These are phyloP conservation scores for Acromyrmex charruanus DNA, from an alignment of 1,140 invertebrate genomes.

Conservation along the genomic window DNA sequence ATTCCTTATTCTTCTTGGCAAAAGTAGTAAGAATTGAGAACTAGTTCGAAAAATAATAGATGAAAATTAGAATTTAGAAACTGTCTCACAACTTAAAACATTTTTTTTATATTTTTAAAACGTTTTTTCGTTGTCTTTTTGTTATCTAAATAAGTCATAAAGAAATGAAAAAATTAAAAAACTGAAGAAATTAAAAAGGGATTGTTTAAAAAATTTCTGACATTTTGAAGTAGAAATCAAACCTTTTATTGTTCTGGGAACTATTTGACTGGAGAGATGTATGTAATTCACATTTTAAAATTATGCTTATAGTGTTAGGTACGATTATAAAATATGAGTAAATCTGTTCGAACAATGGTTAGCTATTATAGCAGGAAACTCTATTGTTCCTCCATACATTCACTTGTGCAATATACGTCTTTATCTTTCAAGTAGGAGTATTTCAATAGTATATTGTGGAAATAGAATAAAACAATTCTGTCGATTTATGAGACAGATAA, in stretches of 20 bases:
- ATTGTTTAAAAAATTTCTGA: not conserved
- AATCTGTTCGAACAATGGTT: constrained; percentile 6
- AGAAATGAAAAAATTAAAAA: not conserved
- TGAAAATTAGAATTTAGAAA: not conserved
- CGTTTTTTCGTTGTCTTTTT: not conserved
- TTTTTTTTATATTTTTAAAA: not conserved
- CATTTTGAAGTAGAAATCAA: not conserved
- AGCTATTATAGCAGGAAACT: constrained; percentile 22
- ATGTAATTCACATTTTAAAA: not conserved
- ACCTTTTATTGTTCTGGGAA: not conserved
- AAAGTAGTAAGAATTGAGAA: not conserved
- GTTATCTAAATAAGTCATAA: not conserved
- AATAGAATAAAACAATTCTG: constrained; percentile 1
- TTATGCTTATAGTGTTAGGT: constrained; percentile 1
- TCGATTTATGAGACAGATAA: not conserved
- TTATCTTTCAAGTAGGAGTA: not conserved
- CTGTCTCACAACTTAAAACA: not conserved
- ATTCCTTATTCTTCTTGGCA: not conserved
- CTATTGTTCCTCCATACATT: constrained; percentile 25
- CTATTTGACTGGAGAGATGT: not conserved
- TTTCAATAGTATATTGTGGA: constrained; percentile 7
- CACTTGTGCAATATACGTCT: constrained; percentile 1
- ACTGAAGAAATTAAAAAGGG: not conserved
- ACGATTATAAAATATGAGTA: constrained; percentile 1
- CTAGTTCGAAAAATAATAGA: not conserved